Evolutionary conservation across 2,113 vertebrate species (phyloP).

Genomic region (Ibidorhyncha struthersii): DNA sequence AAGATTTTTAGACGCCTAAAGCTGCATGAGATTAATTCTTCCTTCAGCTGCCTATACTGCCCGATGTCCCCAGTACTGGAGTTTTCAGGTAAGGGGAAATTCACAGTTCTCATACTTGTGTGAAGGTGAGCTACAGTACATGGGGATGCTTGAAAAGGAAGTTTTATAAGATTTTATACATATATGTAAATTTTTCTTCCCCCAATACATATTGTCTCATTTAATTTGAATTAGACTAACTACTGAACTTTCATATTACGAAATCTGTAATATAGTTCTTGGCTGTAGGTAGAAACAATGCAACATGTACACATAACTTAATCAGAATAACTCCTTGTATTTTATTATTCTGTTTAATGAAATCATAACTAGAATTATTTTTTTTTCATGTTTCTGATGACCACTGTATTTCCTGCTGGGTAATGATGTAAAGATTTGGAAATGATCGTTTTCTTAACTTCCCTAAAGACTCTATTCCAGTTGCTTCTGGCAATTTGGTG

Average conservation of each 20-base stretch:
- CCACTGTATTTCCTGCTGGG: background rate
- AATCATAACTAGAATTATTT: background rate
- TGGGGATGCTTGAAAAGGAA: background rate
- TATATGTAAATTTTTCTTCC: background rate
- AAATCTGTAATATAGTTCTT: background rate
- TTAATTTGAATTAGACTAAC: background rate
- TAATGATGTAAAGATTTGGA: background rate
- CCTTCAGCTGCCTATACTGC: background rate
- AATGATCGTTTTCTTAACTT: background rate
- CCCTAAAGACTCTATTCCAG: background rate
- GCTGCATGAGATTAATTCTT: background rate
- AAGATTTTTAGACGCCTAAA: background rate
- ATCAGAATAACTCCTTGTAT: background rate
- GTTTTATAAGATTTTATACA: background rate
- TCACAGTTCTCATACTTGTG: background rate
- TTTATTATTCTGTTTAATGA: background rate
- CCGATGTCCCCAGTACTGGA: background rate
- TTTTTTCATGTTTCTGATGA: background rate
- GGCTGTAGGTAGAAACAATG: background rate
- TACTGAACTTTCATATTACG: background rate
- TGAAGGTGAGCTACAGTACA: background rate
- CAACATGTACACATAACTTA: background rate
- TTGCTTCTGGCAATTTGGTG: background rate
- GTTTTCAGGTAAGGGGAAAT: background rate
- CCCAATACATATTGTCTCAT: background rate